Evolutionary conservation across 2,888 invertebrate genomes (phyloP).

Genomic region (Phytoseiulus persimilis): DNA sequence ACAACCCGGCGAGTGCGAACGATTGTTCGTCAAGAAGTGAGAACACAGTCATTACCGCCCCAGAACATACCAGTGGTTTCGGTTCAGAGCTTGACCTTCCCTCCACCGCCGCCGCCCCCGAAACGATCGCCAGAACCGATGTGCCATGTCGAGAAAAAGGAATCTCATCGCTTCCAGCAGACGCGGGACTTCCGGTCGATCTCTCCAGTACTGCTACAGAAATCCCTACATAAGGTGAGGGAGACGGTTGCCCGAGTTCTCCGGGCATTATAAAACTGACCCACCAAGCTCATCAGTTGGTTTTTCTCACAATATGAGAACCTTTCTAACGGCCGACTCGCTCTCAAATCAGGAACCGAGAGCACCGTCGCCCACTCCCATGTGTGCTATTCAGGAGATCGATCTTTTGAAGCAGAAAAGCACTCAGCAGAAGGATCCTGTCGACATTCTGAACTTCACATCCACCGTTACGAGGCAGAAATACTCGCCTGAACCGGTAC

Average conservation of each 20-base stretch:
- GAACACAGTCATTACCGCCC: background rate
- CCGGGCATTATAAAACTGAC: background rate
- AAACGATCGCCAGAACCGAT: background rate
- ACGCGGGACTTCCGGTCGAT: background rate
- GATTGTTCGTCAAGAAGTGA: background rate
- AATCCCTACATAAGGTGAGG: background rate
- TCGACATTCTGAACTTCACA: background rate
- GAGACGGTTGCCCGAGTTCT: background rate
- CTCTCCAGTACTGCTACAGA: background rate
- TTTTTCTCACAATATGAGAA: too few species aligned
- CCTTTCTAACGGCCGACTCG: too few species aligned
- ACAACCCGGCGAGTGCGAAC: background rate
- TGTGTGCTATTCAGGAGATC: conserved; percentile 7
- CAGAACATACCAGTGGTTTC: conserved; percentile 10
- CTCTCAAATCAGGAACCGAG: background rate
- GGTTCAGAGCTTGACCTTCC: background rate
- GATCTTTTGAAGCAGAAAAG: background rate
- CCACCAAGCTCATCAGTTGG: too few species aligned
- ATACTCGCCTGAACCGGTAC: background rate
- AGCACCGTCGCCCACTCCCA: conserved; percentile 1
- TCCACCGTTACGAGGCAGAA: background rate
- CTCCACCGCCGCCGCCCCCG: background rate
- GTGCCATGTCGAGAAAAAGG: conserved; percentile 16
- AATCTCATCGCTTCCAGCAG: background rate
- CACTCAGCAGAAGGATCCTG: background rate